Evolutionary conservation across 2,888 invertebrate species (phyloP), one percentile per base, ranked within the genome.

Genomic region (Chymomyza caudatula): DNA sequence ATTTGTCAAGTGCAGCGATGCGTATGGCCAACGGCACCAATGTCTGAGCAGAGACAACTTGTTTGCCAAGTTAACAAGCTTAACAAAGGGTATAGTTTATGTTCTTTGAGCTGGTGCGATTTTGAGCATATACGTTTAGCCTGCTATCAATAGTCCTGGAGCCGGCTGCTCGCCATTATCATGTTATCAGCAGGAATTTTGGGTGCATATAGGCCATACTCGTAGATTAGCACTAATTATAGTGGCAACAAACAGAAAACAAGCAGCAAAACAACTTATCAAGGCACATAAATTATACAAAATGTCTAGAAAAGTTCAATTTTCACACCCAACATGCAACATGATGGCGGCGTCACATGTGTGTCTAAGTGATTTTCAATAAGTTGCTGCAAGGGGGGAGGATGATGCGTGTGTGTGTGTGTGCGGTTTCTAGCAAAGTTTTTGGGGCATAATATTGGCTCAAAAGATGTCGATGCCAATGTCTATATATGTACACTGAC

Each of bases 331-430:
- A n/a, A n/a, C n/a, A 82, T 82, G 80, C 79, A 82, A 29, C 43
- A 44, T 54, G 73, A 52, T 19, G 55, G 13, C 43, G 60, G 67
- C 74, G 81, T 73, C 82, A 82, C 82, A 82, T 82, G 82, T 82
- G 82, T 78, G 81, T 80, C 84, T 85, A 82, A 82, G 86, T 82
- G 82, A 85, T 82, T 82, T 82, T 85, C 86, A 83, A 83, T 84
- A 83, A 85, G 81, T 83, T 83, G 29, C 51, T 20, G 22, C 56
- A 11, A 11, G 44, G n/a, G 71, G 63, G 67, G 60, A 58, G 54
- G 29, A 37, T 37, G 29, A 37, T 37, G 29, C 29, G 29, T 37
- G 29, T 4, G 29, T 4, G 29, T 37, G 11, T 37, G 29, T 37
- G 29, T 37, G 29, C 11, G 37, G 3, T 57, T 11, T 19, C 15